A percentile compares a stretch with the other conserved stretches of the same genome.
These are phyloP conservation scores for Cyprinus carpio DNA, from an alignment of 2,113 vertebrate genomes.

Conservation along the genomic window DNA sequence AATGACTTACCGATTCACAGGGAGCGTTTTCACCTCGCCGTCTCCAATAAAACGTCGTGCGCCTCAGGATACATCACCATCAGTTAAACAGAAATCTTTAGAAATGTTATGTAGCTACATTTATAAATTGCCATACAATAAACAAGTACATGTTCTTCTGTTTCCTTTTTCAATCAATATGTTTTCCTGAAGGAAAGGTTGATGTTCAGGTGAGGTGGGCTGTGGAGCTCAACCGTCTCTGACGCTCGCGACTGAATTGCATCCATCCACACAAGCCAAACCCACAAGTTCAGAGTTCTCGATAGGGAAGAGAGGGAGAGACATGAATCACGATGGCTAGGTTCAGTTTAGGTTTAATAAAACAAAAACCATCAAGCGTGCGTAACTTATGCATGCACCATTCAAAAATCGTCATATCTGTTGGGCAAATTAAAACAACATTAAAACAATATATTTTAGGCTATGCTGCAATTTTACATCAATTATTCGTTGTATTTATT, in stretches of 20 bases:
- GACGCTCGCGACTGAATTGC: background rate
- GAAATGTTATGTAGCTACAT: background rate
- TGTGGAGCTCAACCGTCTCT: background rate
- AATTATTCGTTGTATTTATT: background rate
- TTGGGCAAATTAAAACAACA: background rate
- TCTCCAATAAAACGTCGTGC: background rate
- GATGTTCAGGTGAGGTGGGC: slow-evolving; percentile 21
- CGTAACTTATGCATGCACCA: background rate
- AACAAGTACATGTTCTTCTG: background rate
- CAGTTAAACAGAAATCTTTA: background rate
- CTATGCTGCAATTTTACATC: background rate
- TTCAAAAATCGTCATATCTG: background rate
- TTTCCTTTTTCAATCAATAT: background rate
- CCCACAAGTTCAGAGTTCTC: slow-evolving; percentile 9
- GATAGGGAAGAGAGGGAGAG: background rate
- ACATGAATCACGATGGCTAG: background rate
- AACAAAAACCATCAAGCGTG: background rate
- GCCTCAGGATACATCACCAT: slow-evolving; percentile 11
- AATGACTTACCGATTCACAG: slow-evolving; percentile 38
- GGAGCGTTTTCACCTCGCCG: slow-evolving; percentile 1
- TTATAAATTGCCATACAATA: background rate
- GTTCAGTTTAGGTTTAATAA: background rate
- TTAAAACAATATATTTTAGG: background rate
- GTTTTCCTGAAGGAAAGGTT: background rate
- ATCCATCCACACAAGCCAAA: slow-evolving; percentile 20